Evolutionary conservation across 2,113 vertebrate genomes (phyloP).

Genomic region (Oceanodroma tethys): DNA sequence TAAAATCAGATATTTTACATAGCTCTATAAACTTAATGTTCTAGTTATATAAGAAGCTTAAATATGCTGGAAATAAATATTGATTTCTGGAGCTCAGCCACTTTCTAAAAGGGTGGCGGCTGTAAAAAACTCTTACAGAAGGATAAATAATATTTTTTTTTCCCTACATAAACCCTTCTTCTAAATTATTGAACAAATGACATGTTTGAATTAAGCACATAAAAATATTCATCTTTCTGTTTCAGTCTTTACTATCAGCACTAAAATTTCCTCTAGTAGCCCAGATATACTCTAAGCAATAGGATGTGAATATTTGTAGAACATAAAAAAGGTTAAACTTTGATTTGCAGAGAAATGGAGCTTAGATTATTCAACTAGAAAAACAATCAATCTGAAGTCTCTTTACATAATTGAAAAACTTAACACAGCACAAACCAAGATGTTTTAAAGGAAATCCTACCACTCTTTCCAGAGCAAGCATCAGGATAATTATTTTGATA

Average conservation of each 20-base stretch:
- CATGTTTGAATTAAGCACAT: slow-evolving; percentile 28
- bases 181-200: slow-evolving; percentile 27
- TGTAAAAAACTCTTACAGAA: neutral
- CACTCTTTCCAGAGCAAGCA: neutral
- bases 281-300: neutral
- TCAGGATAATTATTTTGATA: neutral
- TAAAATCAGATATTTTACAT: slow-evolving; percentile 36
- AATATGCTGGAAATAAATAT: slow-evolving; percentile 52
- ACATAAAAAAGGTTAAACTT: neutral
- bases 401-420: neutral
- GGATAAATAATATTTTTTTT: slow-evolving; percentile 50
- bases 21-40: slow-evolving; percentile 37
- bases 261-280: slow-evolving; percentile 2
- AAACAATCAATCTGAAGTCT: neutral
- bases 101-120: slow-evolving; percentile 10
- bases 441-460: neutral
- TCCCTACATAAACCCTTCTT: neutral
- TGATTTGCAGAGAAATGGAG: neutral
- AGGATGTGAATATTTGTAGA: neutral
- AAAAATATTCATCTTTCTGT: slow-evolving; percentile 12
- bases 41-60: slow-evolving; percentile 25
- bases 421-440: neutral
- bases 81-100: slow-evolving; percentile 32
- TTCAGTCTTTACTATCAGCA: slow-evolving; percentile 13
- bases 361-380: neutral